phyloP scores from a whole-genome alignment of 2,113 vertebrate species.

The Alethe diademata region DNA sequence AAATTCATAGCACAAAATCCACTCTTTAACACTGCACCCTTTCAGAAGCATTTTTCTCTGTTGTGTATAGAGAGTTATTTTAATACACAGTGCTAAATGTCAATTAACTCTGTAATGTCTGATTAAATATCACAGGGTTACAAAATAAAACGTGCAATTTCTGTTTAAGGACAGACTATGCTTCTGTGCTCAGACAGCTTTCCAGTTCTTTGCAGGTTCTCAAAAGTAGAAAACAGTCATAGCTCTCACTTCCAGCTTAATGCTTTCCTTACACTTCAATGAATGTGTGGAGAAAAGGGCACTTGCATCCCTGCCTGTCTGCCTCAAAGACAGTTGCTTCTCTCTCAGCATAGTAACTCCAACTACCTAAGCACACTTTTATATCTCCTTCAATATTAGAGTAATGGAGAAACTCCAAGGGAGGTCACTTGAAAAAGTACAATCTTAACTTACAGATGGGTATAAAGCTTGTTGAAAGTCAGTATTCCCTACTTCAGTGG shows the following conservation, averaged over 20 bases:
- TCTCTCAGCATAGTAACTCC: not conserved
- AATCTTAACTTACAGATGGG: not conserved
- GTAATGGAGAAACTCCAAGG: not conserved
- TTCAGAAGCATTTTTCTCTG: not conserved
- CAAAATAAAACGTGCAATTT: not conserved
- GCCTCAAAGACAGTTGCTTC: not conserved
- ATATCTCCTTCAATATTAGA: not conserved
- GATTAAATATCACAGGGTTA: not conserved
- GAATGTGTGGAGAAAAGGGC: not conserved
- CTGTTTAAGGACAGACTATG: not conserved
- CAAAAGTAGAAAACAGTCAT: not conserved
- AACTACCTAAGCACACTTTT: not conserved
- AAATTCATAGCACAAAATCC: not conserved
- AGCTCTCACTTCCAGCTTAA: not conserved
- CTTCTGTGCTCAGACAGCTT: not conserved
- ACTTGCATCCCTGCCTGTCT: not conserved
- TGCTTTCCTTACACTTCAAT: not conserved
- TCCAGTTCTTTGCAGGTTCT: not conserved
- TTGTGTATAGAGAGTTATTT: not conserved
- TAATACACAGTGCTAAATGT: not conserved
- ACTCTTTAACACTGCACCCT: not conserved
- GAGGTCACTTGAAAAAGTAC: not conserved
- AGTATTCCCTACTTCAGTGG: not conserved
- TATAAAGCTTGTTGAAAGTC: conserved; percentile 5
- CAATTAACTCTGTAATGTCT: not conserved